phyloP scores from a whole-genome alignment of 2,113 vertebrate genomes.

The Choloepus hoffmanni region DNA sequence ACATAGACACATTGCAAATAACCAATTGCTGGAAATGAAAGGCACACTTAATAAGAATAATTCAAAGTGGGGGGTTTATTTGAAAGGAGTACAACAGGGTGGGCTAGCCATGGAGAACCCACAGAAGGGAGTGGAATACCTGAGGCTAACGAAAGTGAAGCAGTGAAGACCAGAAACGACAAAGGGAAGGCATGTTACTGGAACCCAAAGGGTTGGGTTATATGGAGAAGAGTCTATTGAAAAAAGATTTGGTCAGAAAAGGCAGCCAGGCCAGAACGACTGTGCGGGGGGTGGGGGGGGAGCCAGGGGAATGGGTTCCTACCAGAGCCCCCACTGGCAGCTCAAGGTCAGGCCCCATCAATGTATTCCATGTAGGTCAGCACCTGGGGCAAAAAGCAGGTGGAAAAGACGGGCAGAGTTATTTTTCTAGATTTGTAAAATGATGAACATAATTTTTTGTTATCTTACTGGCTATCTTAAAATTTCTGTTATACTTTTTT shows the following conservation, averaged over 20 bases:
- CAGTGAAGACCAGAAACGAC: not conserved
- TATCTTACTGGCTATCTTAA: not conserved
- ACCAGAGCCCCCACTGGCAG: not conserved
- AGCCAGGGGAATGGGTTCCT: not conserved
- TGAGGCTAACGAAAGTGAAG: not conserved
- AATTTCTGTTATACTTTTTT: not conserved
- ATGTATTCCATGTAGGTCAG: not conserved
- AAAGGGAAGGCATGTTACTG: not conserved
- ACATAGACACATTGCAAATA: not conserved
- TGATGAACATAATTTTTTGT: not conserved
- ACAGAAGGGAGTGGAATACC: not conserved
- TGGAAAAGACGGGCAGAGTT: not conserved
- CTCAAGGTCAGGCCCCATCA: not conserved
- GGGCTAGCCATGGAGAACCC: not conserved
- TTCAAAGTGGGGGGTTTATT: not conserved
- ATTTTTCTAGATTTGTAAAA: not conserved
- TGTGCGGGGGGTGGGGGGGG: too few species aligned
- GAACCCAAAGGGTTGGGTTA: not conserved
- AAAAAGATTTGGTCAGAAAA: not conserved
- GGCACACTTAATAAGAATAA: not conserved
- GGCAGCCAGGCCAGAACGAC: not conserved
- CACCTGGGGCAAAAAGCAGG: not conserved
- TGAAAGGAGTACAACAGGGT: not conserved
- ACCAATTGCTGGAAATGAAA: not conserved
- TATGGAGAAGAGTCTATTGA: not conserved